These are phyloP conservation scores for Drosophila robusta DNA, from an alignment of 2,888 invertebrate genomes.

Conservation along the genomic window DNA sequence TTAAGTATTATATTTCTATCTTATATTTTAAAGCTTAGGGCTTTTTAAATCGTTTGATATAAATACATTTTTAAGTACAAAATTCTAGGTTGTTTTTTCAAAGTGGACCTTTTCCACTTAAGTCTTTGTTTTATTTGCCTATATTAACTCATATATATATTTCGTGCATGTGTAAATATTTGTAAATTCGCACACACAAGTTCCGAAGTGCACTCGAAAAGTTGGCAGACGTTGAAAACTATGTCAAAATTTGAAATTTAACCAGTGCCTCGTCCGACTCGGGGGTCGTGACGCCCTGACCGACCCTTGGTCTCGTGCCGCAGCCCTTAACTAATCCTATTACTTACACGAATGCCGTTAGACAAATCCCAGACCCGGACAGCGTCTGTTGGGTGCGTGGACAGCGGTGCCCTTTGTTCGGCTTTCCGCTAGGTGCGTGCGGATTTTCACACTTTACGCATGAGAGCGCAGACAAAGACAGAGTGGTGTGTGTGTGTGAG, in stretches of 20 bases:
- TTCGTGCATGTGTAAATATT: background rate
- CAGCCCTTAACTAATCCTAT: conserved; percentile 63
- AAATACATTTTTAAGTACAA: no score
- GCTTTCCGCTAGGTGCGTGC: conserved; percentile 59
- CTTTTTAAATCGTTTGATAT: no score
- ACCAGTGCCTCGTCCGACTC: background rate
- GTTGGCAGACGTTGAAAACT: conserved; percentile 38
- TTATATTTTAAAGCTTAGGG: no score
- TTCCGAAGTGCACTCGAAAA: conserved; percentile 25
- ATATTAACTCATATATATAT: no score
- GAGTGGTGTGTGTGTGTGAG: background rate
- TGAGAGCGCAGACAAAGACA: conserved; percentile 28
- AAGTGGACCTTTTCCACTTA: no score
- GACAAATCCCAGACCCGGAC: conserved; percentile 42
- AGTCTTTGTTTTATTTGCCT: background rate
- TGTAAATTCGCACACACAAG: conserved; percentile 13
- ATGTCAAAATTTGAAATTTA: conserved; percentile 23
- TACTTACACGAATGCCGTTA: conserved; percentile 67
- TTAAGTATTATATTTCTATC: no score
- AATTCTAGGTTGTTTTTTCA: no score
- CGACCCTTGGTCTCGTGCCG: conserved; percentile 16
- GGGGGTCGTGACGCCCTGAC: conserved; percentile 9
- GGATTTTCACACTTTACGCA: conserved; percentile 76
- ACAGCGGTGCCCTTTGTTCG: conserved; percentile 47
- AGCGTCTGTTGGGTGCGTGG: conserved; percentile 24